Conservation (phyloP, 2,113 vertebrate genomes). For the Donacobius atricapilla region DNA sequence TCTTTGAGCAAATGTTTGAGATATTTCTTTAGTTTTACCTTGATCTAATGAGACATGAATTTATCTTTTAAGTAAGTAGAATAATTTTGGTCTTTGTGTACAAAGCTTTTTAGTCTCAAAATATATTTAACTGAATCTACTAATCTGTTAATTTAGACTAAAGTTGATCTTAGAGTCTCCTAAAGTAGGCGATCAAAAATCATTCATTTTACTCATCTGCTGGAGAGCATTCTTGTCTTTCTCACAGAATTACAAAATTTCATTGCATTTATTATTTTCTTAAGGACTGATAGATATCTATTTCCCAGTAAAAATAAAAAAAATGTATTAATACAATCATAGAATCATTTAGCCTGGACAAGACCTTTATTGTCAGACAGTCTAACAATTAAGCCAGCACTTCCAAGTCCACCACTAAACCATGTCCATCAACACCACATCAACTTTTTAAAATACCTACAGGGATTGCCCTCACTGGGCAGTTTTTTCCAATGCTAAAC, state of each 20-base stretch:
- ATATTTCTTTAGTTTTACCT: neutral
- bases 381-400: neutral
- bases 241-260: neutral
- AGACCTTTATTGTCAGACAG: neutral
- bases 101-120: neutral
- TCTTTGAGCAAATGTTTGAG: neutral
- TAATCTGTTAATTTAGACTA: neutral
- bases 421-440: fast-evolving
- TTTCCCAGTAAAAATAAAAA: neutral
- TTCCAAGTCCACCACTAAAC: neutral
- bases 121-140: neutral
- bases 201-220: neutral
- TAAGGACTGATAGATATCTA: neutral
- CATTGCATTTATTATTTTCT: neutral
- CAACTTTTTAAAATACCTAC: neutral
- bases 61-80: neutral
- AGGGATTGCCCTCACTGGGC: neutral
- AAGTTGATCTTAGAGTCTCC: neutral
- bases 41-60: neutral
- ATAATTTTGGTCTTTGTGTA: neutral
- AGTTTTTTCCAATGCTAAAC: neutral
- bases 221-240: neutral
- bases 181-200: neutral
- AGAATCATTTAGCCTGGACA: neutral
- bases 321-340: neutral